Conservation (phyloP, 2,797 vertebrate genomes). For the Aldrovandia affinis region DNA sequence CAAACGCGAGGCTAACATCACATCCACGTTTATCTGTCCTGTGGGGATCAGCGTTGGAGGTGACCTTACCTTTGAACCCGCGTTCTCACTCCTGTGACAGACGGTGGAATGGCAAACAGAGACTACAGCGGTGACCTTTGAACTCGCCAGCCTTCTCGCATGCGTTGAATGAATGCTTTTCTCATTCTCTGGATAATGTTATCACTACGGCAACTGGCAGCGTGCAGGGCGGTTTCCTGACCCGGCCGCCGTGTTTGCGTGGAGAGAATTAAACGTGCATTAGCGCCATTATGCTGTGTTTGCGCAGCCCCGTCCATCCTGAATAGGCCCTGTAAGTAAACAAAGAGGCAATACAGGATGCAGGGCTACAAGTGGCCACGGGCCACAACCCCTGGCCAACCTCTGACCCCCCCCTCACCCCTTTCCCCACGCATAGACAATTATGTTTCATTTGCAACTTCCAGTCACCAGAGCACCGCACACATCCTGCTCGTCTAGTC, state of each 20-base stretch:
- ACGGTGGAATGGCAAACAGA: slow-evolving; percentile 6
- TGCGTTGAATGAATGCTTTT: background rate
- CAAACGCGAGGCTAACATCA: background rate
- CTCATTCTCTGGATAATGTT: slow-evolving; percentile 34
- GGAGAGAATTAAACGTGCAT: slow-evolving; percentile 51
- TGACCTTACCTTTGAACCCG: slow-evolving; percentile 4
- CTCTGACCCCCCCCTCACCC: background rate
- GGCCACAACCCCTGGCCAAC: background rate
- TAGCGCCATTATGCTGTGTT: slow-evolving; percentile 57
- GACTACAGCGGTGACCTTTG: slow-evolving; percentile 43
- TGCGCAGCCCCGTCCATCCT: slow-evolving; percentile 52
- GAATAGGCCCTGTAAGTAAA: slow-evolving; percentile 48
- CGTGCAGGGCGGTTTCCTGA: slow-evolving; percentile 29
- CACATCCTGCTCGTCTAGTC: background rate
- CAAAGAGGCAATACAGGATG: slow-evolving; percentile 44
- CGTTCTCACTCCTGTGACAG: background rate
- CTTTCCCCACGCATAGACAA: background rate
- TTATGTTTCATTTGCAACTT: slow-evolving; percentile 9
- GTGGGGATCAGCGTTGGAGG: background rate
- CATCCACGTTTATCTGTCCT: background rate
- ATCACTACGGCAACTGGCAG: slow-evolving; percentile 40
- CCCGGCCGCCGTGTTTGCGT: background rate
- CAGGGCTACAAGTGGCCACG: slow-evolving; percentile 31
- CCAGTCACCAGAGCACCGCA: background rate
- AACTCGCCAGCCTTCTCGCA: slow-evolving; percentile 37